Conservation (phyloP, 92 coral and sea anemone species). For the Epizoanthus fatuus region DNA sequence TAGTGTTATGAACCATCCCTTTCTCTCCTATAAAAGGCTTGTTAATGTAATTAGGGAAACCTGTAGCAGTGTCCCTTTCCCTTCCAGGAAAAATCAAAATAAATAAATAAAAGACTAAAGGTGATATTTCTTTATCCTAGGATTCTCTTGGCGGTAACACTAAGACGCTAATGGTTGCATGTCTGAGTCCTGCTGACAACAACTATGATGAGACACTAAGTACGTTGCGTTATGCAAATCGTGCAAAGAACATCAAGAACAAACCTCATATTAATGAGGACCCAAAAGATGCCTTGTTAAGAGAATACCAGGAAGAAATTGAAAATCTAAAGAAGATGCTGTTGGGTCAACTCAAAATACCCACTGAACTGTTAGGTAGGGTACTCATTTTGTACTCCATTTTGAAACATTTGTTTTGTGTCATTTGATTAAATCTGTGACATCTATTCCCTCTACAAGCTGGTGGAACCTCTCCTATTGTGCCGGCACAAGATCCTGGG, state of each 20-base stretch:
- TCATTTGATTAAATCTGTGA: neutral
- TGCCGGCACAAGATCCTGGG: conserved; percentile 50
- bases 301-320: conserved; percentile 93
- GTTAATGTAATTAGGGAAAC: too few species aligned
- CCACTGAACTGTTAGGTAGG: conserved; percentile 77
- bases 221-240: conserved; percentile 96
- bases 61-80: too few species aligned
- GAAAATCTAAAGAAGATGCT: conserved; percentile 92
- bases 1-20: too few species aligned
- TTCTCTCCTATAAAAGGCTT: too few species aligned
- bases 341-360: conserved; percentile 94
- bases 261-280: conserved; percentile 98
- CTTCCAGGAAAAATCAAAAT: neutral
- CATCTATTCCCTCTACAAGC: neutral
- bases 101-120: neutral
- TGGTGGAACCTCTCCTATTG: conserved; percentile 38
- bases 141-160: conserved; percentile 97
- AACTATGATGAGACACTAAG: conserved; percentile 98
- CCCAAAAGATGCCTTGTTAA: conserved; percentile 95
- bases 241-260: conserved; percentile 98
- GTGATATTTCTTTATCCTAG: conserved; percentile 37
- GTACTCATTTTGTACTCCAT: too few species aligned
- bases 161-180: conserved; percentile 97
- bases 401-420: too few species aligned
- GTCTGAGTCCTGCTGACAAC: conserved; percentile 98